Percentiles rank a stretch among this genome's conserved stretches.
Conservation (phyloP, 2,888 invertebrate genomes). For the Choristoneura rosaceana region DNA sequence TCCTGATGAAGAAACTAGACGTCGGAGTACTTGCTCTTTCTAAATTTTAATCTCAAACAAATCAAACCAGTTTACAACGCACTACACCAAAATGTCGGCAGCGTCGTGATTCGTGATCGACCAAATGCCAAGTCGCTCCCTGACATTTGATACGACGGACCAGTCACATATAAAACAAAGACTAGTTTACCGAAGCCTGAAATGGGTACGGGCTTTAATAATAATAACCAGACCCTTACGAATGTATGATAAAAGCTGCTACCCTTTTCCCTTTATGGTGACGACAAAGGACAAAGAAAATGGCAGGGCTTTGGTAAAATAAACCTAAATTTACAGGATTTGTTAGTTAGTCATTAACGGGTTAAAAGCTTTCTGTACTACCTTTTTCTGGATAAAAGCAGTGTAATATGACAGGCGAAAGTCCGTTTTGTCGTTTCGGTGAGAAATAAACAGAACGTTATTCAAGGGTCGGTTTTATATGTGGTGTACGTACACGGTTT, state of each 20-base stretch:
- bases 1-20: neutral
- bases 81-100: constrained; percentile 50
- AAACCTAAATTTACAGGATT: constrained; percentile 24
- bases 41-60: constrained; percentile 44
- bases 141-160: constrained; percentile 67
- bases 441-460: neutral
- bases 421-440: neutral
- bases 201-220: constrained; percentile 18
- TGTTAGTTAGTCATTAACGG: constrained; percentile 32
- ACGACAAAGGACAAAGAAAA: constrained; percentile 32
- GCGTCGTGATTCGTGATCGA: constrained; percentile 62
- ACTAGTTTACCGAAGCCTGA: constrained; percentile 14
- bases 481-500: neutral
- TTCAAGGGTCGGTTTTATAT: neutral
- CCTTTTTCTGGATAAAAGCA: neutral
- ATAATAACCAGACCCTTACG: constrained; percentile 8
- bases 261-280: constrained; percentile 31
- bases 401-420: constrained; percentile 17
- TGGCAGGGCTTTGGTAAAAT: constrained; percentile 9
- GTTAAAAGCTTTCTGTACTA: constrained; percentile 11
- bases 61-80: constrained; percentile 56
- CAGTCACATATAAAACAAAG: constrained; percentile 50
- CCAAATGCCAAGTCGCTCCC: constrained; percentile 65
- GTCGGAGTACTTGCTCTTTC: constrained; percentile 25
- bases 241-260: constrained; percentile 23